phyloP scores from a whole-genome alignment of 1,140 invertebrate species.

The Lordiphosa stackelbergi region DNA sequence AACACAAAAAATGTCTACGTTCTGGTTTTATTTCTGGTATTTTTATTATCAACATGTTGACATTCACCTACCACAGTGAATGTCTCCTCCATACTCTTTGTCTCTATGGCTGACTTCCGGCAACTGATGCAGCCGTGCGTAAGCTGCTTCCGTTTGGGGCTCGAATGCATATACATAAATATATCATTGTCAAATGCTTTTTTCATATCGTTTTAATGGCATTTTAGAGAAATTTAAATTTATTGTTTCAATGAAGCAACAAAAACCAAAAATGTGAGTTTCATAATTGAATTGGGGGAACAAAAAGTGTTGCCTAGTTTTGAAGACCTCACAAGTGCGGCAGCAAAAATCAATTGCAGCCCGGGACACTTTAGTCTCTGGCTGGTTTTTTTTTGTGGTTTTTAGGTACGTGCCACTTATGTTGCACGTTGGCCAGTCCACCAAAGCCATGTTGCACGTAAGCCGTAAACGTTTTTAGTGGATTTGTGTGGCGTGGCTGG shows the following conservation, averaged over 20 bases:
- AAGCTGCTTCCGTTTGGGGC: slow-evolving; percentile 55
- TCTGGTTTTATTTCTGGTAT: slow-evolving; percentile 19
- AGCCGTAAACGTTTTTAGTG: slow-evolving; percentile 72
- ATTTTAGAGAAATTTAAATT: slow-evolving; percentile 57
- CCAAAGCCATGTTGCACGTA: slow-evolving; percentile 58
- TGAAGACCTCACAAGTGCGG: not conserved
- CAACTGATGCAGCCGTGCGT: slow-evolving; percentile 61
- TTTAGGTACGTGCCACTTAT: slow-evolving; percentile 64
- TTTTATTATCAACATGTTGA: slow-evolving; percentile 73
- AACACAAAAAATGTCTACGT: slow-evolving; percentile 30
- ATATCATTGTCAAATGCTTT: slow-evolving; percentile 61
- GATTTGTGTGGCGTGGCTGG: slow-evolving; percentile 60
- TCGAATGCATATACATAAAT: slow-evolving; percentile 14
- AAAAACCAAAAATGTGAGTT: slow-evolving; percentile 11
- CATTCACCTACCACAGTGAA: slow-evolving; percentile 47
- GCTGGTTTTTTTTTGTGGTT: slow-evolving; percentile 1
- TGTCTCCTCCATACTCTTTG: slow-evolving; percentile 5
- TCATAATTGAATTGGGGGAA: slow-evolving; percentile 1
- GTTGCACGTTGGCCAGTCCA: slow-evolving; percentile 29
- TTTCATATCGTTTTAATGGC: slow-evolving; percentile 40
- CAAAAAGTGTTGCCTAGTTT: slow-evolving; percentile 19
- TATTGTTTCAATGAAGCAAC: slow-evolving; percentile 59
- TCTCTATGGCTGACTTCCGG: slow-evolving; percentile 47
- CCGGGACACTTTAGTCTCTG: slow-evolving; percentile 54
- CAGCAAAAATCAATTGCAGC: slow-evolving; percentile 64